phyloP scores from a whole-genome alignment of 2,797 vertebrate genomes.

The Adelosebastes latens region DNA sequence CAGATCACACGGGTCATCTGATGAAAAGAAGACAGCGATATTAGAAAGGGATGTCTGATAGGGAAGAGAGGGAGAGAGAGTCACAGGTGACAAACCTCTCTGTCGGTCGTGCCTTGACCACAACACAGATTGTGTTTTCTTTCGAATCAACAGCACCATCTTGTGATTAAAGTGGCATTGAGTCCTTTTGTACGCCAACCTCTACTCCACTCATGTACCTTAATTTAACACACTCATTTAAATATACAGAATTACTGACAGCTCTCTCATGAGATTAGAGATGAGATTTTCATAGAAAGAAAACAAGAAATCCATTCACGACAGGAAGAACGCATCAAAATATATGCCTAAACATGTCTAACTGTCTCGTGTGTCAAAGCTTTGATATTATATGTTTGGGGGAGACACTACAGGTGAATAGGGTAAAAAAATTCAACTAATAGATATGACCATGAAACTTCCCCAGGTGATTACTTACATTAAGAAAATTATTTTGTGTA shows the following conservation, averaged over 20 bases:
- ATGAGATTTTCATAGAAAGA: not conserved
- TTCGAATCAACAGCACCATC: slow-evolving; percentile 75
- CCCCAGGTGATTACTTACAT: too few relatives aligned
- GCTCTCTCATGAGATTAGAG: not conserved
- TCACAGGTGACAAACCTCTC: slow-evolving; percentile 30
- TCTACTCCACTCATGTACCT: not conserved
- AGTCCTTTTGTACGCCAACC: not conserved
- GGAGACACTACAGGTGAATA: too few relatives aligned
- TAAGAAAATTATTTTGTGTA: too few relatives aligned
- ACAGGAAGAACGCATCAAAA: not conserved
- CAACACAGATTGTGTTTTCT: not conserved
- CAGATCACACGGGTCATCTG: slow-evolving; percentile 79
- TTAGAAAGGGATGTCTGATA: slow-evolving; percentile 17
- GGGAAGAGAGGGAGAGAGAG: slow-evolving; percentile 1
- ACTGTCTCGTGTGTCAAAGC: not conserved
- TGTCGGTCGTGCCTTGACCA: slow-evolving; percentile 13
- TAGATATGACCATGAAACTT: too few relatives aligned
- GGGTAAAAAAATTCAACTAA: too few relatives aligned
- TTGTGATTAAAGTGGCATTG: slow-evolving; percentile 58
- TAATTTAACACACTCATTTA: not conserved
- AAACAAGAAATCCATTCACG: not conserved
- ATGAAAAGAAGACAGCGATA: slow-evolving; percentile 22
- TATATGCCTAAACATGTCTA: not conserved
- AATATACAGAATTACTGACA: not conserved
- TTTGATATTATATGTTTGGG: not conserved